Evolutionary conservation across 2,797 vertebrate species (phyloP).

Genomic region (Xenentodon cancila): DNA sequence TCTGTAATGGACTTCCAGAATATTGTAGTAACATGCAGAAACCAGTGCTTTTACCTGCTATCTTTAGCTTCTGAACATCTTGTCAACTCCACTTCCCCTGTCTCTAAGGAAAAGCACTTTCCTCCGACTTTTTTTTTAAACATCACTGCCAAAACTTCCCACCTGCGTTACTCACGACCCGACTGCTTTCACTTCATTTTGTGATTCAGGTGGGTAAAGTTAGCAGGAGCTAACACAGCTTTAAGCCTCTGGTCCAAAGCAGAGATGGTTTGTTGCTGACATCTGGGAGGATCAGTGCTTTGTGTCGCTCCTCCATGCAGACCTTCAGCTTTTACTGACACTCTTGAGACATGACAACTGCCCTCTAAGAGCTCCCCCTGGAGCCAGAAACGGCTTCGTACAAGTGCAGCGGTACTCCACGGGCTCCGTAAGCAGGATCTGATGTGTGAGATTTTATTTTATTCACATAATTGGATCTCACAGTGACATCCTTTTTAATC

Average conservation of each 20-base stretch:
- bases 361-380: not conserved
- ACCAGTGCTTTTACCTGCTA: constrained; percentile 24
- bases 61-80: constrained; percentile 43
- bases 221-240: not conserved
- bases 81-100: not conserved
- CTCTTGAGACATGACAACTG: not conserved
- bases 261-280: not conserved
- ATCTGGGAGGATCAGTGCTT: not conserved
- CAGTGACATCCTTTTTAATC: constrained; percentile 30
- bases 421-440: constrained; percentile 1
- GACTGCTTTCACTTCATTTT: not conserved
- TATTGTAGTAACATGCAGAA: too few relatives aligned
- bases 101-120: not conserved
- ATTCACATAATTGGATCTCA: constrained; percentile 29
- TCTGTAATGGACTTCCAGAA: constrained; percentile 38
- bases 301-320: too few relatives aligned
- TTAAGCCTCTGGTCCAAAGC: not conserved
- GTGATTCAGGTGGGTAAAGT: not conserved
- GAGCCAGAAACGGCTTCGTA: not conserved
- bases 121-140: not conserved
- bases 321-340: too few relatives aligned
- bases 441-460: constrained; percentile 2
- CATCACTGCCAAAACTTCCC: not conserved
- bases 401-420: not conserved
- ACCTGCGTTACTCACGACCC: constrained; percentile 5